Evolutionary conservation across 2,113 vertebrate genomes (phyloP).

Genomic region (Gadus chalcogrammus): DNA sequence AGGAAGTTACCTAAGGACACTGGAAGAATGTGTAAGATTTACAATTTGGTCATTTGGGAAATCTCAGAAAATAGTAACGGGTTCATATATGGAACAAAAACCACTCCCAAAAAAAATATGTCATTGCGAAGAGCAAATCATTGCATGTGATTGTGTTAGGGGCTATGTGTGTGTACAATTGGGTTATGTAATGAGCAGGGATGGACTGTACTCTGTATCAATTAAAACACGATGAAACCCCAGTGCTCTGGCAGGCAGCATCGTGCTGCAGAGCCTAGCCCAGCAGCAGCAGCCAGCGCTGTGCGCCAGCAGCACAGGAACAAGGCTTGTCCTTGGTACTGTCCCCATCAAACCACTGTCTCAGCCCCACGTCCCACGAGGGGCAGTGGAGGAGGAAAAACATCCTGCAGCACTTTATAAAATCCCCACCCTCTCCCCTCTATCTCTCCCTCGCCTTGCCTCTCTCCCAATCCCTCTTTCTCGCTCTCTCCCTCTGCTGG

Average conservation of each 20-base stretch:
- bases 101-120: no score
- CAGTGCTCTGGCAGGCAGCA: not conserved
- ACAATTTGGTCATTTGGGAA: constrained; percentile 23
- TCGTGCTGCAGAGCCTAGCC: constrained; percentile 16
- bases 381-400: constrained; percentile 49
- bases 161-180: not conserved
- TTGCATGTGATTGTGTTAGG: not conserved
- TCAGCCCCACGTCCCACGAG: constrained; percentile 54
- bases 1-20: constrained; percentile 29
- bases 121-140: not conserved
- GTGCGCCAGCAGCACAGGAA: constrained; percentile 37
- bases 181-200: not conserved
- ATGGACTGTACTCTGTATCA: not conserved
- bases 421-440: constrained; percentile 40
- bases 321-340: constrained; percentile 68
- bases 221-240: not conserved
- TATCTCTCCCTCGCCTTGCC: no score
- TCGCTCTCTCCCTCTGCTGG: no score
- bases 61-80: not conserved
- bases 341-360: constrained; percentile 58
- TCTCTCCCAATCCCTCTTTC: no score
- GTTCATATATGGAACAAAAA: no score
- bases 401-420: constrained; percentile 69
- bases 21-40: not conserved
- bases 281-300: constrained; percentile 24